Evolutionary conservation across 2,113 vertebrate species (phyloP).

Genomic region (Archocentrus centrarchus): DNA sequence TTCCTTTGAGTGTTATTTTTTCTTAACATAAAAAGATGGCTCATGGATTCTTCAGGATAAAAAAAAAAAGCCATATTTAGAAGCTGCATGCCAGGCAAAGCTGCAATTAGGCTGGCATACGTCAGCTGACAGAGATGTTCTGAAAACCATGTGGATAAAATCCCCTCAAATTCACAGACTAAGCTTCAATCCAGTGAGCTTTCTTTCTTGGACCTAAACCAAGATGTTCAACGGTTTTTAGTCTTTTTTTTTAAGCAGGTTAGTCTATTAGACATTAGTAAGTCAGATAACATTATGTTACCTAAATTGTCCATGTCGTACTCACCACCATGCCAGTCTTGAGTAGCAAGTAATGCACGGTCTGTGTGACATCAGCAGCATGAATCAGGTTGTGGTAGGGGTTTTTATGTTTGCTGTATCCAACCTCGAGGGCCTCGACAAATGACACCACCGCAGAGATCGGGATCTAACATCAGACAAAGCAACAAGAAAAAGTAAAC

Average conservation of each 20-base stretch:
- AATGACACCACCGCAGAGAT: slow-evolving; percentile 98
- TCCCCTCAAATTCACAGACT: slow-evolving; percentile 16
- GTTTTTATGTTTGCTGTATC: slow-evolving; percentile 98
- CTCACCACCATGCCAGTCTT: slow-evolving; percentile 95
- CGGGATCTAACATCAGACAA: slow-evolving; percentile 87
- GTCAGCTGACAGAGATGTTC: slow-evolving; percentile 45
- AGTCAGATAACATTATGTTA: background rate
- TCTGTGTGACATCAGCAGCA: slow-evolving; percentile 96
- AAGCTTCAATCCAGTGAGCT: background rate
- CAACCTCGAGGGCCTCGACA: slow-evolving; percentile 95
- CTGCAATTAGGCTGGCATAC: slow-evolving; percentile 51
- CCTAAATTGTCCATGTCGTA: slow-evolving; percentile 30
- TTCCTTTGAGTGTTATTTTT: slow-evolving; percentile 10
- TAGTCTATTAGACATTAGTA: background rate
- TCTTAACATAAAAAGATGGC: slow-evolving; percentile 12
- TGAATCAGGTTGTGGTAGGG: slow-evolving; percentile 98
- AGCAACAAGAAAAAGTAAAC: slow-evolving; percentile 8
- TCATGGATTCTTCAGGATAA: slow-evolving; percentile 16
- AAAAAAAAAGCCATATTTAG: slow-evolving; percentile 33
- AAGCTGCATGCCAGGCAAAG: slow-evolving; percentile 43
- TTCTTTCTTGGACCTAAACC: background rate
- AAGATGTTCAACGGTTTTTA: background rate
- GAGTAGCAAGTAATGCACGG: slow-evolving; percentile 94
- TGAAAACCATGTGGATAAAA: slow-evolving; percentile 43
- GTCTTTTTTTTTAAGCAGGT: background rate